Percentiles rank a stretch among this genome's conserved stretches.
These are phyloP conservation scores for Chaetorhynchus papuensis DNA, from an alignment of 2,113 vertebrate species.

Conservation along the genomic window DNA sequence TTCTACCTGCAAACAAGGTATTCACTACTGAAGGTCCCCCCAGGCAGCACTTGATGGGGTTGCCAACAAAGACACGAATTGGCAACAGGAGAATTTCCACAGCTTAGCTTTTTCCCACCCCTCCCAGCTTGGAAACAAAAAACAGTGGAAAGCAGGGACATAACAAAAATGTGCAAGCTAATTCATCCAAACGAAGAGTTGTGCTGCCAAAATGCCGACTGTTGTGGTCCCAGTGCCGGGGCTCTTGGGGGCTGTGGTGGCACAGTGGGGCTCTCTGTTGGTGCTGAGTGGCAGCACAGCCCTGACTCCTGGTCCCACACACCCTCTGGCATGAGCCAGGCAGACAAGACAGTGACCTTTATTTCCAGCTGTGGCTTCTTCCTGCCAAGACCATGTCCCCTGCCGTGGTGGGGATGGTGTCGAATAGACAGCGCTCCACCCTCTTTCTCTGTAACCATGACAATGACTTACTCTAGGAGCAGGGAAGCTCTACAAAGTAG, in stretches of 20 bases:
- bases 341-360: neutral
- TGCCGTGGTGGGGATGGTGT: too few relatives aligned
- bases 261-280: neutral
- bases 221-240: fast-evolving
- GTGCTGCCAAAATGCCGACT: neutral
- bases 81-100: neutral
- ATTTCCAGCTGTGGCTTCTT: neutral
- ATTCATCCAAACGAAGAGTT: neutral
- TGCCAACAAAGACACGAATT: neutral
- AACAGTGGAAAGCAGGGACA: fast-evolving
- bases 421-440: fast-evolving
- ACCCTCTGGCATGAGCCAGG: neutral
- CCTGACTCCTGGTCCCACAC: neutral
- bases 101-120: neutral
- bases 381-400: neutral
- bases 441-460: neutral
- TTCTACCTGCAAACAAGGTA: too few relatives aligned
- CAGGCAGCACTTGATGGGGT: neutral
- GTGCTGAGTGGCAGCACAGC: neutral
- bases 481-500: neutral
- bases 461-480: neutral
- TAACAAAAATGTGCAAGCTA: too few relatives aligned
- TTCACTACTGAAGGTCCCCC: neutral
- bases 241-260: fast-evolving
- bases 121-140: neutral